Base-by-base conservation (phyloP, 1,140 invertebrate species). In the Zaprionus africanus region DNA sequence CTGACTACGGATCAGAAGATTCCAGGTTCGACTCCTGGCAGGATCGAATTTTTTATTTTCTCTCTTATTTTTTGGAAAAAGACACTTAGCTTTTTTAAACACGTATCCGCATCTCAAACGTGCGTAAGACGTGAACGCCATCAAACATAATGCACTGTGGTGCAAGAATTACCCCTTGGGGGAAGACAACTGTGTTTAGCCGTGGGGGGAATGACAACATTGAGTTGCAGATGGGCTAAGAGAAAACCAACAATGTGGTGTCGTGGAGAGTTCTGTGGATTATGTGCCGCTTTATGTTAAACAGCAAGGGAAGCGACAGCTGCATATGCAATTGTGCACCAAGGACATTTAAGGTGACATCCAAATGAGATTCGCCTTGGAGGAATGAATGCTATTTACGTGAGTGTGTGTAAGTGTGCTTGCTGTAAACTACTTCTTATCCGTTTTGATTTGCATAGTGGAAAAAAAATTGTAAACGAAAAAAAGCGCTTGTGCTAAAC, bases 21-120 rank as follows among this genome's bases (percentile, higher is more conserved):
- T 95, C 94, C 94, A 95, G 94, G 95, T 95, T 95, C 94, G 94
- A 95, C 94, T 95, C 95, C 94, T 95, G 94, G 94, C 95, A 94
- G 94, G 94, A 94, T 95, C 94, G 94, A 9, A 46, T 43, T 54
- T 56, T 58, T 34, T 56, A 0, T 43, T 57, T 57, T 57, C 5
- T 1, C 15, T 4, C 1, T 19, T 46, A 17, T 56, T 54, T 56
- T 15, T 54, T n/a, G n/a, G n/a, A 26, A 15, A 46, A 11, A 56
- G 26, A 1, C 41, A n/a, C 6, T 24, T 13, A 51, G 11, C 9
- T 24, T 0, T 41, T n/a, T 24, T 5, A 24, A 22, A 24, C 41
- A 46, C 41, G 41, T 46, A 17, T 7, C 7, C n/a, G n/a, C 41
- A 46, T 46, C 6, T 9, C 9, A 46, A 46, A 43, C n/a, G 41